phyloP scores from a whole-genome alignment of 2,113 vertebrate genomes.

The Illadopsis cleaveri region DNA sequence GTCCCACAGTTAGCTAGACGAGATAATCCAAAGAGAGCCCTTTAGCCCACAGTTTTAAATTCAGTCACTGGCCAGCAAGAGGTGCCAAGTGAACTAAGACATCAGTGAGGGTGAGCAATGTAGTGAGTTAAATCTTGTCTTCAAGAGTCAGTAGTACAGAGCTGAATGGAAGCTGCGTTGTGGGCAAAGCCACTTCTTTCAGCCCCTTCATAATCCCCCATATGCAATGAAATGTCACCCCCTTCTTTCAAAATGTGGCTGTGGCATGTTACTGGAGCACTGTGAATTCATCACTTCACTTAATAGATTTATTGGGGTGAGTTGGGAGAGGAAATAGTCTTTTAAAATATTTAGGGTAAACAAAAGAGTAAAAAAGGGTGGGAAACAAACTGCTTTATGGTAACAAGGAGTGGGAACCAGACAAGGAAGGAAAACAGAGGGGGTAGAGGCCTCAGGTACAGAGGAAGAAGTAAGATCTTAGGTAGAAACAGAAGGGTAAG shows the following conservation, averaged over 20 bases:
- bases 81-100: not conserved
- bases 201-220: not conserved
- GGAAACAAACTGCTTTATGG: slow-evolving; percentile 13
- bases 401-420: not conserved
- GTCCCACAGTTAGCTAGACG: not conserved
- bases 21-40: not conserved
- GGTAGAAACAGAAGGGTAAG: slow-evolving; percentile 18
- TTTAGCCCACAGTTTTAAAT: not conserved
- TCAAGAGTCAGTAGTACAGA: not conserved
- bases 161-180: not conserved
- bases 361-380: not conserved
- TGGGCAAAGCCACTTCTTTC: not conserved
- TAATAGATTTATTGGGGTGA: not conserved
- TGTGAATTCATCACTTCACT: not conserved
- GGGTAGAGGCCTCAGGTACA: slow-evolving; percentile 29
- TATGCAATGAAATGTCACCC: not conserved
- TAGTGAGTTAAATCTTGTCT: not conserved
- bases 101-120: not conserved
- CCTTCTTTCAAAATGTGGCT: not conserved
- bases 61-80: not conserved
- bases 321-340: not conserved
- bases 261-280: not conserved
- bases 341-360: slow-evolving; percentile 23
- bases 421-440: not conserved
- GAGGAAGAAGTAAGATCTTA: slow-evolving; percentile 10